Conservation (phyloP, 2,113 vertebrate species). For the Laticauda colubrina region DNA sequence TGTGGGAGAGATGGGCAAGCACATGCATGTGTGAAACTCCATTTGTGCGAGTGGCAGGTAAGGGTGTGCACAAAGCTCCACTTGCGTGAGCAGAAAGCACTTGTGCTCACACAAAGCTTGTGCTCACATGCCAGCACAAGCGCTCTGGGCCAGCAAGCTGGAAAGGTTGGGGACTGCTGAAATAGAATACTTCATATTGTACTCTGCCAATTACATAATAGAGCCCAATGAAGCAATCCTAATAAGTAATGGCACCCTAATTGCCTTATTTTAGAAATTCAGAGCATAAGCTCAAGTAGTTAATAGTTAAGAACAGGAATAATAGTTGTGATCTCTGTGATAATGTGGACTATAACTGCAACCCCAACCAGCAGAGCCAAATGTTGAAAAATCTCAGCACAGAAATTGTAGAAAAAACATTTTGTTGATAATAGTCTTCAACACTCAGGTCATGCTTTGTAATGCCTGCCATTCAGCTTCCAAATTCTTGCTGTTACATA, state of each 20-base stretch:
- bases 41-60: not conserved
- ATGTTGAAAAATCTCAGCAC: not conserved
- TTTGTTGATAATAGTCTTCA: not conserved
- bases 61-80: not conserved
- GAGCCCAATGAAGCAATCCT: not conserved
- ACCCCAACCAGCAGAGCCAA: not conserved
- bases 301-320: not conserved
- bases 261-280: slow-evolving; percentile 5
- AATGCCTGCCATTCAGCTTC: not conserved
- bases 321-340: not conserved
- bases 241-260: not conserved
- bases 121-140: not conserved
- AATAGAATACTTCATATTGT: not conserved
- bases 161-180: not conserved
- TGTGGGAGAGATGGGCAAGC: not conserved
- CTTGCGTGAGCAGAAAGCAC: not conserved
- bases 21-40: not conserved
- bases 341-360: not conserved
- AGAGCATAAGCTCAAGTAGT: not conserved
- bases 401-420: not conserved
- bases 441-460: not conserved
- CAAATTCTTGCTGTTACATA: not conserved
- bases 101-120: not conserved
- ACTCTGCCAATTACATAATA: not conserved
- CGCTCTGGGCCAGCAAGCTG: not conserved